These are phyloP conservation scores for Todus mexicanus DNA, from an alignment of 2,797 vertebrate species.

Conservation along the genomic window DNA sequence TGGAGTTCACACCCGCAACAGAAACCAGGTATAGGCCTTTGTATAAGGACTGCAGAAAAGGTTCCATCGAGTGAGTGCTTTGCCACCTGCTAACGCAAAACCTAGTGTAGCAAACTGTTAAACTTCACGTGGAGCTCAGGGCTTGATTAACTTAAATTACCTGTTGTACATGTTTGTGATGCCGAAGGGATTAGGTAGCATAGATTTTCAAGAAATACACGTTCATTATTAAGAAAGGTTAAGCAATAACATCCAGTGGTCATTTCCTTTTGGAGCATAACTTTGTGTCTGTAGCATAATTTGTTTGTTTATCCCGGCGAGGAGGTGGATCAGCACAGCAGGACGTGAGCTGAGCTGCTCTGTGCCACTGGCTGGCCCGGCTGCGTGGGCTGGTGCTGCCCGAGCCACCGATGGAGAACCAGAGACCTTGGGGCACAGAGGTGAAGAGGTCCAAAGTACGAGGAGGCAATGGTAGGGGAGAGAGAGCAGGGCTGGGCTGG, in stretches of 20 bases:
- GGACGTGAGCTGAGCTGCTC: neutral
- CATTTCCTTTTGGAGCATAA: conserved; percentile 37
- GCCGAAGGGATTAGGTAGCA: conserved; percentile 16
- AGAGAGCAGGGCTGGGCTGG: neutral
- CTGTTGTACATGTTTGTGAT: conserved; percentile 1
- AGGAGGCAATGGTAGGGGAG: conserved; percentile 36
- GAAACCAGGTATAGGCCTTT: neutral
- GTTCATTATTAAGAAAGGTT: conserved; percentile 21
- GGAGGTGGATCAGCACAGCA: neutral
- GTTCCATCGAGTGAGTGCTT: neutral
- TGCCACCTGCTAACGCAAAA: neutral
- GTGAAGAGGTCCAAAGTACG: conserved; percentile 11
- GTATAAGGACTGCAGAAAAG: neutral
- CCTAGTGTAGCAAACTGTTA: neutral
- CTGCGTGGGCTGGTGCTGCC: neutral
- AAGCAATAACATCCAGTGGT: conserved; percentile 28
- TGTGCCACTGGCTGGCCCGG: neutral
- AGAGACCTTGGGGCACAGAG: neutral
- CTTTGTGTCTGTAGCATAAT: neutral
- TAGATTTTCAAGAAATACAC: conserved; percentile 14
- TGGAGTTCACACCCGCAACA: neutral
- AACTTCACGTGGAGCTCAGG: neutral
- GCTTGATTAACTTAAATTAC: conserved; percentile 33
- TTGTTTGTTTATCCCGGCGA: neutral
- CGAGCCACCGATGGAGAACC: neutral